Evolutionary conservation across 2,113 vertebrate genomes (phyloP).

Genomic region (Rhegmatorhina hoffmannsi): DNA sequence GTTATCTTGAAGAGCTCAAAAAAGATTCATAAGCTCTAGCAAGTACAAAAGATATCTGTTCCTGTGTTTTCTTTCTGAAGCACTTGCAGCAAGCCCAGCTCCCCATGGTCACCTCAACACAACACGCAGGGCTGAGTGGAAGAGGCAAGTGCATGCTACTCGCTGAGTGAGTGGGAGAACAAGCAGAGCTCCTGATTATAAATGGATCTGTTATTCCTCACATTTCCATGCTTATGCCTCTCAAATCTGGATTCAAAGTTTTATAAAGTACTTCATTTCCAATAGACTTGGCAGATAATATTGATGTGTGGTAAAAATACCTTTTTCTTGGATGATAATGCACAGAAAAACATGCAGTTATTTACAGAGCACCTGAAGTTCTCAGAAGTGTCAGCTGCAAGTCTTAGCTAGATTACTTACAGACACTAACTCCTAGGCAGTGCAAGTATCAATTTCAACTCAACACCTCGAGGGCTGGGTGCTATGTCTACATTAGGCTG

Average conservation of each 20-base stretch:
- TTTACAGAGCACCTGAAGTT: background rate
- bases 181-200: background rate
- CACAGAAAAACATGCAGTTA: background rate
- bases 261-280: background rate
- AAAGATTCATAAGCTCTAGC: background rate
- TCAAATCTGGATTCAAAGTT: background rate
- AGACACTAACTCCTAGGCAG: background rate
- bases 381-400: background rate
- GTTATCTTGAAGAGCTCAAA: background rate
- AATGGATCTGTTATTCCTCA: slow-evolving; percentile 16
- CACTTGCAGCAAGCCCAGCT: background rate
- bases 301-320: background rate
- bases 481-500: background rate
- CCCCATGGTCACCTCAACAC: background rate
- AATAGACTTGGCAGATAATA: background rate
- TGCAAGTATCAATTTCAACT: background rate
- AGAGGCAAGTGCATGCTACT: background rate
- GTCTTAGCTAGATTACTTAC: background rate
- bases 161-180: background rate
- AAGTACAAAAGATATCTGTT: background rate
- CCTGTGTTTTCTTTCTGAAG: background rate
- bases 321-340: background rate
- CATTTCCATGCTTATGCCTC: background rate
- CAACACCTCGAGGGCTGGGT: background rate
- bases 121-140: background rate